Conservation (phyloP, 2,797 vertebrate genomes). For the Anisognathus igniventris region DNA sequence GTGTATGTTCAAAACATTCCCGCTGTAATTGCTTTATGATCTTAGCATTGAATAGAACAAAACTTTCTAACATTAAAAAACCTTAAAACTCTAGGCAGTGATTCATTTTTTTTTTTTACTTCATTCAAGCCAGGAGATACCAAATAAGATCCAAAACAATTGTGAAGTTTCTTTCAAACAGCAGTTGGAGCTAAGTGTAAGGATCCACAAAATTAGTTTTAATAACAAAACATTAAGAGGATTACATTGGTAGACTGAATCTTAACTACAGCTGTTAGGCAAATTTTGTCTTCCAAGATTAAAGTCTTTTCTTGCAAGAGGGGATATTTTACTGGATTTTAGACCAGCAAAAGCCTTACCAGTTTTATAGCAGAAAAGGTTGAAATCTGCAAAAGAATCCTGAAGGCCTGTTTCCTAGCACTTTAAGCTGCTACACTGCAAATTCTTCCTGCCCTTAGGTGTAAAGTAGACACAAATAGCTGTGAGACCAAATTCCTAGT, state of each 20-base stretch:
- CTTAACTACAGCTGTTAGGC: neutral
- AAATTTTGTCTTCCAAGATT: neutral
- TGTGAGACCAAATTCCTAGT: neutral
- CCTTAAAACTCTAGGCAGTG: rapidly evolving
- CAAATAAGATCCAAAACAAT: neutral
- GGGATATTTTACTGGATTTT: neutral
- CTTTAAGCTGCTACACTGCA: neutral
- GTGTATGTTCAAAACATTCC: neutral
- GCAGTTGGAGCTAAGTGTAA: neutral
- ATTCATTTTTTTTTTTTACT: neutral
- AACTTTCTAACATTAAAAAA: neutral
- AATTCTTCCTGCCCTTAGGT: neutral
- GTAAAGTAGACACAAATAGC: neutral
- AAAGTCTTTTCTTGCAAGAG: neutral
- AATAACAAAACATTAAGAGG: neutral
- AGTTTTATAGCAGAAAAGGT: neutral
- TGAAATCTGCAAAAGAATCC: neutral
- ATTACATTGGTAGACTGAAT: rapidly evolving
- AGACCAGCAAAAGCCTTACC: neutral
- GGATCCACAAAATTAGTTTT: neutral
- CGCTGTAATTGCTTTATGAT: neutral
- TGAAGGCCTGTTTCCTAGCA: neutral
- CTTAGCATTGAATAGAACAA: neutral
- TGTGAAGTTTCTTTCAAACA: neutral
- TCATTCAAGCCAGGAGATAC: neutral